These are phyloP conservation scores for Macrobrachium nipponense DNA, from an alignment of 1,140 invertebrate genomes.

Conservation along the genomic window DNA sequence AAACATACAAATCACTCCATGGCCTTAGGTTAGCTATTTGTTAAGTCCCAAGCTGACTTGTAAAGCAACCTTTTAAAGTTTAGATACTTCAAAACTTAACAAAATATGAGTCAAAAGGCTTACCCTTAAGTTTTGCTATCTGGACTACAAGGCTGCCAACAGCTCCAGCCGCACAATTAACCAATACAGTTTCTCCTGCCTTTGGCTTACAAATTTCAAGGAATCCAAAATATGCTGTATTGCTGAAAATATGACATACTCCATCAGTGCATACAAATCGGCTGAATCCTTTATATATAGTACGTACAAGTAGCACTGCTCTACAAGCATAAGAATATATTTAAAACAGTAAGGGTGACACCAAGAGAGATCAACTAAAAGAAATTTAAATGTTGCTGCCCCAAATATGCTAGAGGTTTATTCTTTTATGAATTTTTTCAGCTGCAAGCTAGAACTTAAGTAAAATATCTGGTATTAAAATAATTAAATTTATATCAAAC, in stretches of 20 bases:
- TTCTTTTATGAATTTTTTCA: not conserved
- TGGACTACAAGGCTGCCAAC: conserved; percentile 80
- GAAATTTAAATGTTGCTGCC: too few relatives aligned
- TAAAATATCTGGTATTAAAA: not conserved
- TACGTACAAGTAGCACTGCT: not conserved
- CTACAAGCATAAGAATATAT: too few relatives aligned
- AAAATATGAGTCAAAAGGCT: conserved; percentile 3
- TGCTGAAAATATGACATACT: conserved; percentile 60
- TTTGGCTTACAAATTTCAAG: conserved; percentile 78
- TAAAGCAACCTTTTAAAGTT: not conserved
- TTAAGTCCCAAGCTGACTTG: too few relatives aligned
- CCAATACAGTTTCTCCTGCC: conserved; percentile 77
- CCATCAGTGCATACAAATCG: not conserved
- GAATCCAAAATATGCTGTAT: conserved; percentile 81
- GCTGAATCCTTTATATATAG: not conserved
- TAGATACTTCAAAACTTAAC: conserved; percentile 31
- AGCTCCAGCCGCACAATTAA: conserved; percentile 73
- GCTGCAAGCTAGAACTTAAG: not conserved
- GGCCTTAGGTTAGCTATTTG: too few relatives aligned
- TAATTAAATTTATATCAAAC: conserved; percentile 1
- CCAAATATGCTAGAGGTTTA: too few relatives aligned
- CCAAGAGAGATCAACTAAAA: too few relatives aligned
- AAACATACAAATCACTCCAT: too few relatives aligned
- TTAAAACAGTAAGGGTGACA: too few relatives aligned
- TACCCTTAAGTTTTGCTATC: conserved; percentile 78